These are phyloP conservation scores for Hydrolagus colliei DNA, from an alignment of 2,797 vertebrate species.

Conservation along the genomic window DNA sequence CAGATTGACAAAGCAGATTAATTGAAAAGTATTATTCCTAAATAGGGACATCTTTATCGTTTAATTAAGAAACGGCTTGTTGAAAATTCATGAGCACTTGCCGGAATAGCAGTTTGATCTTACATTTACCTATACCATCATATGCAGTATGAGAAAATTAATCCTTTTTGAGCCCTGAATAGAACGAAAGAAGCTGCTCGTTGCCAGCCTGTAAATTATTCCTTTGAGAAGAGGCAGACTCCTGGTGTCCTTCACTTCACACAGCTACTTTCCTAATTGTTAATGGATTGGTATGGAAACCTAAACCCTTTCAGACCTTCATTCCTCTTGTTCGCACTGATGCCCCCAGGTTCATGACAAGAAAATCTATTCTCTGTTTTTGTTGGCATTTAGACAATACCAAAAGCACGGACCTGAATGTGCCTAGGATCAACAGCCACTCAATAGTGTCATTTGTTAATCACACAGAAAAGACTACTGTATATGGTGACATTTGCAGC, in stretches of 20 bases:
- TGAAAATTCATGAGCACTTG: background rate
- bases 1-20: background rate
- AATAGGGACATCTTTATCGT: background rate
- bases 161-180: background rate
- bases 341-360: background rate
- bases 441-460: slow-evolving; percentile 5
- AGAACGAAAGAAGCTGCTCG: slow-evolving; percentile 3
- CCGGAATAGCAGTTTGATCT: background rate
- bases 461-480: background rate
- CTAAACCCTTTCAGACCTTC: background rate
- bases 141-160: background rate
- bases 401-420: slow-evolving; percentile 4
- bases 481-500: too few relatives aligned
- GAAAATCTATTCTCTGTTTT: background rate
- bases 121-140: background rate
- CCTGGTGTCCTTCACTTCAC: background rate
- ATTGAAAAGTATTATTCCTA: background rate
- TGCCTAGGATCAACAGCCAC: background rate
- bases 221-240: background rate
- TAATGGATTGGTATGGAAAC: slow-evolving; percentile 8
- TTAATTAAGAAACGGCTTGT: background rate
- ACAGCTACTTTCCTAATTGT: slow-evolving; percentile 11
- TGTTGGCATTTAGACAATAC: background rate
- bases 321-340: too few relatives aligned
- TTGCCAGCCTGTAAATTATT: background rate